These are phyloP conservation scores for Rhyacophila evoluta DNA, from an alignment of 2,888 invertebrate species.

Conservation along the genomic window DNA sequence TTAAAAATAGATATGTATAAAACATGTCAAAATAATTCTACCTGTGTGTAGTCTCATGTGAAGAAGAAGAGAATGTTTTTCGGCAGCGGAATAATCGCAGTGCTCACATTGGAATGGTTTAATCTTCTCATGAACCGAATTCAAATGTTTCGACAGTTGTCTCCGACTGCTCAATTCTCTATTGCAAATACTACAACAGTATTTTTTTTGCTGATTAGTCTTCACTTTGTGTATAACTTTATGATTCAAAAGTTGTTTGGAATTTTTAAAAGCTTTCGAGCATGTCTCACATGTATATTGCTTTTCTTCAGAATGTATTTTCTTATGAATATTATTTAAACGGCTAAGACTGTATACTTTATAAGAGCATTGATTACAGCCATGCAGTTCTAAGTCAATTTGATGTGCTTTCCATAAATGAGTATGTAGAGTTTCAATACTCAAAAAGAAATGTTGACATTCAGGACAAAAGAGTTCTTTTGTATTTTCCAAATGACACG, in stretches of 20 bases:
- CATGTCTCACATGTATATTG: constrained; percentile 75
- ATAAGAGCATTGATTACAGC: constrained; percentile 81
- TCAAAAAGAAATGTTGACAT: constrained; percentile 70
- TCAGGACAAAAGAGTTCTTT: constrained; percentile 72
- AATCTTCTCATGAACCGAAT: constrained; percentile 76
- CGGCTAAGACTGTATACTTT: constrained; percentile 79
- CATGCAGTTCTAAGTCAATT: constrained; percentile 83
- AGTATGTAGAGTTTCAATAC: constrained; percentile 78
- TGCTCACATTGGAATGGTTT: constrained; percentile 76
- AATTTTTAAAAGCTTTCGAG: constrained; percentile 83
- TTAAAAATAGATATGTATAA: too few species aligned
- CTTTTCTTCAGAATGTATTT: constrained; percentile 78
- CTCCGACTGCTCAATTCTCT: constrained; percentile 70
- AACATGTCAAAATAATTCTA: too few species aligned
- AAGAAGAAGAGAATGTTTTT: constrained; percentile 75
- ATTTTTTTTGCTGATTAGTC: constrained; percentile 57
- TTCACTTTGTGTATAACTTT: constrained; percentile 71
- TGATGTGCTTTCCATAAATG: constrained; percentile 85
- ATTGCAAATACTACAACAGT: constrained; percentile 72
- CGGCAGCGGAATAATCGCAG: constrained; percentile 76
- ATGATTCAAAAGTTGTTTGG: constrained; percentile 84
- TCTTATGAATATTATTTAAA: constrained; percentile 79
- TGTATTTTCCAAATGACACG: constrained; percentile 70
- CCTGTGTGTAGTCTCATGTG: constrained; percentile 81
- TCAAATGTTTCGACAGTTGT: constrained; percentile 69